A percentile compares a stretch with the other conserved stretches of the same genome.
These are phyloP conservation scores for Salvator merianae DNA, from an alignment of 2,113 vertebrate genomes.

Conservation along the genomic window DNA sequence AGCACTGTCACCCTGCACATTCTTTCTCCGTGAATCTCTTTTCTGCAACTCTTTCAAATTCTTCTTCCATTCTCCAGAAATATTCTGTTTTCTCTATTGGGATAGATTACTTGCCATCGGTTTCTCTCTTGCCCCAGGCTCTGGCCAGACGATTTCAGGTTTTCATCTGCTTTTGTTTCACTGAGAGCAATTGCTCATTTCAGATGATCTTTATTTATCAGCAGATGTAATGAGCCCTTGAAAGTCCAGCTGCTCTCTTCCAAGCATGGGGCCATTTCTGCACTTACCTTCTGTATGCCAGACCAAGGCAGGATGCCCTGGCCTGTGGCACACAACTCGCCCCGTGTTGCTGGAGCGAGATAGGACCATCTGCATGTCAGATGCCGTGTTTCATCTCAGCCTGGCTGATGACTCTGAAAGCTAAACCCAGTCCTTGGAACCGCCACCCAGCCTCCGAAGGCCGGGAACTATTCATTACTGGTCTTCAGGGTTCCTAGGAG, in stretches of 20 bases:
- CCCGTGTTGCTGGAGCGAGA: too few species aligned
- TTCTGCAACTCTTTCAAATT: constrained; percentile 17
- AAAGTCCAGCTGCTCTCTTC: constrained; percentile 50
- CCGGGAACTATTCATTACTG: too few species aligned
- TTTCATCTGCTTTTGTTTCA: constrained; percentile 53
- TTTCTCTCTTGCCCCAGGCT: neutral
- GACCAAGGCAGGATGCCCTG: too few species aligned
- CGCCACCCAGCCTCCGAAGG: too few species aligned
- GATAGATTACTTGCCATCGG: constrained; percentile 40
- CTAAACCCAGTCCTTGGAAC: too few species aligned
- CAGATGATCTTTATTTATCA: constrained; percentile 66
- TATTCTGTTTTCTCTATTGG: neutral
- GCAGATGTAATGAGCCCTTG: constrained; percentile 47
- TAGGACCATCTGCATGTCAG: too few species aligned
- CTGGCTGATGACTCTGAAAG: too few species aligned
- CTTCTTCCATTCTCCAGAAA: constrained; percentile 11
- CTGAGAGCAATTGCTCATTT: constrained; percentile 17
- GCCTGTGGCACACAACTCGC: too few species aligned
- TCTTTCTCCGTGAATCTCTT: constrained; percentile 3
- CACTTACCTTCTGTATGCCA: too few species aligned
- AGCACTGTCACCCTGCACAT: neutral
- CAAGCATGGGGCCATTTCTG: constrained; percentile 3
- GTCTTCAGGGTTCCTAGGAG: too few species aligned
- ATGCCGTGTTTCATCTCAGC: too few species aligned
- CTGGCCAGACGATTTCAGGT: constrained; percentile 37